Evolutionary conservation across 2,888 invertebrate genomes (phyloP).

Genomic region (Dione vanillae): DNA sequence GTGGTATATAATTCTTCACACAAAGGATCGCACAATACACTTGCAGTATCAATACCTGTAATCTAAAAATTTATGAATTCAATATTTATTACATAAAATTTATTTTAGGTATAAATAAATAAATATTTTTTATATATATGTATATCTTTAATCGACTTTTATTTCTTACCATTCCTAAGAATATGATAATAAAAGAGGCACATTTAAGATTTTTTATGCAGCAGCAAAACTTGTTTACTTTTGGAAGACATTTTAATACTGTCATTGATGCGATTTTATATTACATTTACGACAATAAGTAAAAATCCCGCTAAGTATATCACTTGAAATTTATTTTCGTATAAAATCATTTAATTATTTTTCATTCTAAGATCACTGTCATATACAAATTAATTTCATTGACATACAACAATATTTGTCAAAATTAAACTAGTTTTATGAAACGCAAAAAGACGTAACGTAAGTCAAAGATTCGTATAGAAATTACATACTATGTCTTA

Average conservation of each 20-base stretch:
- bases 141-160: not conserved
- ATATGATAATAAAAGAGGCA: constrained; percentile 49
- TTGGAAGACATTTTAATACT: constrained; percentile 53
- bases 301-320: constrained; percentile 31
- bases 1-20: constrained; percentile 48
- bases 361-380: constrained; percentile 22
- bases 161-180: constrained; percentile 55
- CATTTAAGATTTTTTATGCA: constrained; percentile 57
- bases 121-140: not conserved
- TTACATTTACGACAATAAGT: constrained; percentile 32
- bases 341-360: constrained; percentile 28
- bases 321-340: constrained; percentile 20
- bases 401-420: constrained; percentile 4
- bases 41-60: constrained; percentile 47
- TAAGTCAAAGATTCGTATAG: too few relatives aligned
- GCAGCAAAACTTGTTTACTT: constrained; percentile 56
- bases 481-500: too few relatives aligned
- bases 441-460: too few relatives aligned
- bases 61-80: constrained; percentile 49
- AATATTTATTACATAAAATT: not conserved
- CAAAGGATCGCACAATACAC: constrained; percentile 44
- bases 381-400: constrained; percentile 18
- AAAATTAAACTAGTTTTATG: not conserved
- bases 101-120: not conserved
- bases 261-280: constrained; percentile 48